phyloP scores from a whole-genome alignment of 2,888 invertebrate species.

The Blastobasis lacticolella region DNA sequence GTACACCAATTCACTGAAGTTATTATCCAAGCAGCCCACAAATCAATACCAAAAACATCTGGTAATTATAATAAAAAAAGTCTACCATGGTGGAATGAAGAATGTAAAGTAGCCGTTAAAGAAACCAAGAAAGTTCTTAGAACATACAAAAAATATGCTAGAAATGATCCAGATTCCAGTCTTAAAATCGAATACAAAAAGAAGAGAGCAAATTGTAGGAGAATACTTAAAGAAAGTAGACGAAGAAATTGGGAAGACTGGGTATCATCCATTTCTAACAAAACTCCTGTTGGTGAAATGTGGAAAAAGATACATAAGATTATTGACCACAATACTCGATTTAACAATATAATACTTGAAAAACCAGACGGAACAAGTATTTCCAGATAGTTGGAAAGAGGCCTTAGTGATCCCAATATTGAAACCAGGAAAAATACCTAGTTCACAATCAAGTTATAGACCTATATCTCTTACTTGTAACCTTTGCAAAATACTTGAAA shows the following conservation, averaged over 20 bases:
- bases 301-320: slow-evolving; percentile 6
- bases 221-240: slow-evolving; percentile 1
- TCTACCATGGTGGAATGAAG: slow-evolving; percentile 5
- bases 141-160: neutral
- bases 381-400: slow-evolving; percentile 12
- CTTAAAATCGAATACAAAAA: too few relatives aligned
- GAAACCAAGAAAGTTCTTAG: slow-evolving; percentile 1
- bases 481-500: slow-evolving; percentile 15
- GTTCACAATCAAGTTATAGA: slow-evolving; percentile 8
- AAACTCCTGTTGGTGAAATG: slow-evolving; percentile 4
- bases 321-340: neutral
- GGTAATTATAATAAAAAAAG: neutral
- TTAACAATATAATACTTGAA: neutral
- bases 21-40: neutral
- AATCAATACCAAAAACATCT: neutral
- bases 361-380: slow-evolving; percentile 5
- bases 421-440: slow-evolving; percentile 12
- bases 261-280: slow-evolving; percentile 7
- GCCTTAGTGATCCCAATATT: slow-evolving; percentile 14
- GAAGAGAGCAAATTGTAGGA: too few relatives aligned
- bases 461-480: slow-evolving; percentile 14
- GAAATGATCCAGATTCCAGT: too few relatives aligned
- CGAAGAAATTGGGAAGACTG: slow-evolving; percentile 4
- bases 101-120: slow-evolving; percentile 3
- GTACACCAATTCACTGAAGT: neutral